Evolutionary conservation across 2,888 invertebrate genomes (phyloP).

Genomic region (Tipula confusa): DNA sequence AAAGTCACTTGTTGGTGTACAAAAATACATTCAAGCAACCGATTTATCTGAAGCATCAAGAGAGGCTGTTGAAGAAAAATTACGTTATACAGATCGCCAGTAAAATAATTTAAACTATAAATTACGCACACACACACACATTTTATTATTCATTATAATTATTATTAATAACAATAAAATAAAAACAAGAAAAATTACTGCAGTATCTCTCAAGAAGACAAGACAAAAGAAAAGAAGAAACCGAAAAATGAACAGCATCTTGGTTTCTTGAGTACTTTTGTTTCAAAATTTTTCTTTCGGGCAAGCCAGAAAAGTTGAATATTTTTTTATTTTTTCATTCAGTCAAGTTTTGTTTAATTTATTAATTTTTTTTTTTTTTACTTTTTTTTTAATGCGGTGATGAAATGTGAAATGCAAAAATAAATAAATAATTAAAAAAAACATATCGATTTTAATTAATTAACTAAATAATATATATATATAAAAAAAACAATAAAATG

Average conservation of each 20-base stretch:
- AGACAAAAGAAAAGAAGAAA: slow-evolving; percentile 3
- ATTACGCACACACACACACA: slow-evolving; percentile 30
- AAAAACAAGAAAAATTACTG: slow-evolving; percentile 26
- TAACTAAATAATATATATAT: background rate
- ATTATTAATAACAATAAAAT: slow-evolving; percentile 26
- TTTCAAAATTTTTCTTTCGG: background rate
- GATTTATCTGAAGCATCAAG: slow-evolving; percentile 91
- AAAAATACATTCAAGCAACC: slow-evolving; percentile 96
- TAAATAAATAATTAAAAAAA: slow-evolving; percentile 20
- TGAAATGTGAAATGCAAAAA: slow-evolving; percentile 9
- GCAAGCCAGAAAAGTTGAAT: background rate
- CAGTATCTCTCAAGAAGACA: slow-evolving; percentile 26
- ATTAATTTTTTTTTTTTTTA: background rate
- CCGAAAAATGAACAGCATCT: background rate
- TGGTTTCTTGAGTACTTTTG: background rate
- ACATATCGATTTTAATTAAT: background rate
- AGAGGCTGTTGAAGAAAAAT: slow-evolving; percentile 89
- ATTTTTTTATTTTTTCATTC: background rate
- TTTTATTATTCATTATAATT: slow-evolving; percentile 28
- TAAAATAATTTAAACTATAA: slow-evolving; percentile 49
- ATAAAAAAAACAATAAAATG: background rate
- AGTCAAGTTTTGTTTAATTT: slow-evolving; percentile 20
- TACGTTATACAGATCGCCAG: slow-evolving; percentile 91
- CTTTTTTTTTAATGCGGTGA: background rate
- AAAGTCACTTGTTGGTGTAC: slow-evolving; percentile 93